Base-by-base conservation (phyloP, 2,113 vertebrate genomes). In the Eulacestoma nigropectus region DNA sequence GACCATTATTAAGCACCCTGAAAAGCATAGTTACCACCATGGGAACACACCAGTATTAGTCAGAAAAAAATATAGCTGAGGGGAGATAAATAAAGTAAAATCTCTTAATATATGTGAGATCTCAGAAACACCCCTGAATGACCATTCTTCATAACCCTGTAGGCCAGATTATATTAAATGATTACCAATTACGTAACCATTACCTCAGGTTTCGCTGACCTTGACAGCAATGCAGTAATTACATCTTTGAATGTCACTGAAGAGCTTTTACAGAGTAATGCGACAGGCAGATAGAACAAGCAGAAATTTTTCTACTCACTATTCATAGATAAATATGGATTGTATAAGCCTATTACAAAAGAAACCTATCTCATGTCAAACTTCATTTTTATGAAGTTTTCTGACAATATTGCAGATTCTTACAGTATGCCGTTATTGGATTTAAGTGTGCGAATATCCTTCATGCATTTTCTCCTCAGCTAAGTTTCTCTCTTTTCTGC, bases 171-270 rank as follows among this genome's bases (percentile, higher is more conserved):
- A 44, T 77, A 69, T 80, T 84, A 83, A 93, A 85, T 80, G 10
- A 94, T 84, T 96, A 53, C 78, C 53, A 55, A n/a, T 96, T 95
- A 90, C 3, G 1, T 96, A 91, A 95, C 55, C 63, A 67, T 91
- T 96, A 90, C 74, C 70, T 96, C 89, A 94, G 72, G 50, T 95
- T 96, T 96, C 1, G 4, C 37, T 95, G 90, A 95, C 78, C 91
- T 95, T 91, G 75, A 80, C 75, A 65, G 59, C 63, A 73, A 55
- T 70, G 42, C 50, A 70, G 47, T 82, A 91, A 87, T 94, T 75
- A 83, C 22, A 62, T 89, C 62, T 93, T 77, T 79, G 74, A 83
- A 91, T 79, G 53, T 81, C 77, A 87, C n/a, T 53, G 41, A 80
- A 47, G 50, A 83, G 21, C 76, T 90, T 95, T 91, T 62, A 87